Conservation (phyloP, 2,888 invertebrate genomes). For the Helicoverpa assulta region DNA sequence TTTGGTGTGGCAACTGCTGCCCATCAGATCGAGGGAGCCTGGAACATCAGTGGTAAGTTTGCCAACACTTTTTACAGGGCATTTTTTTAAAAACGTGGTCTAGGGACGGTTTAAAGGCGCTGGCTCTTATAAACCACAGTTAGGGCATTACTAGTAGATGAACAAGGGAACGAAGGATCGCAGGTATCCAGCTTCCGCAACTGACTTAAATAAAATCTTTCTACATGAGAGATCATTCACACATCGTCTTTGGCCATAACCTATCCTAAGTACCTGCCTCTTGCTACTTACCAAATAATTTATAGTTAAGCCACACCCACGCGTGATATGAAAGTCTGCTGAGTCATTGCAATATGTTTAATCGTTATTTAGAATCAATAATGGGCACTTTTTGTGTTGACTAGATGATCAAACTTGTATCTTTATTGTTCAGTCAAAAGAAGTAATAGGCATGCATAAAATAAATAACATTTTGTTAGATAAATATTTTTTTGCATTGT, state of each 20-base stretch:
- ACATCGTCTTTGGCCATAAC: no score
- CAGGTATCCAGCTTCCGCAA: no score
- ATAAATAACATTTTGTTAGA: not conserved
- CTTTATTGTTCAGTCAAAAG: not conserved
- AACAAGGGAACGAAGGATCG: no score
- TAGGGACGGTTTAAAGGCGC: no score
- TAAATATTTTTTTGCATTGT: not conserved
- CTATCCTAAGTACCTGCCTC: not conserved
- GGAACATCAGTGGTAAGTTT: conserved; percentile 89
- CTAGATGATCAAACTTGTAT: not conserved
- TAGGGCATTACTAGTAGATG: no score
- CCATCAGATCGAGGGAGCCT: conserved; percentile 92
- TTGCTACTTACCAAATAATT: not conserved
- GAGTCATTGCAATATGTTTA: not conserved
- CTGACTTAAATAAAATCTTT: no score
- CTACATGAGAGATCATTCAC: no score
- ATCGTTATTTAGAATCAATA: not conserved
- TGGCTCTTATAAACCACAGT: no score
- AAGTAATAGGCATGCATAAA: not conserved
- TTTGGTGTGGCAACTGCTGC: conserved; percentile 90
- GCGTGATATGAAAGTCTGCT: not conserved
- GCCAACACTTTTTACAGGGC: no score
- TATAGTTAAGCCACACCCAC: not conserved
- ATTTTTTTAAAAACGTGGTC: no score
- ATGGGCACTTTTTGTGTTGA: not conserved